These are phyloP conservation scores for Australoheros facetus DNA, from an alignment of 2,797 vertebrate species.

Conservation along the genomic window DNA sequence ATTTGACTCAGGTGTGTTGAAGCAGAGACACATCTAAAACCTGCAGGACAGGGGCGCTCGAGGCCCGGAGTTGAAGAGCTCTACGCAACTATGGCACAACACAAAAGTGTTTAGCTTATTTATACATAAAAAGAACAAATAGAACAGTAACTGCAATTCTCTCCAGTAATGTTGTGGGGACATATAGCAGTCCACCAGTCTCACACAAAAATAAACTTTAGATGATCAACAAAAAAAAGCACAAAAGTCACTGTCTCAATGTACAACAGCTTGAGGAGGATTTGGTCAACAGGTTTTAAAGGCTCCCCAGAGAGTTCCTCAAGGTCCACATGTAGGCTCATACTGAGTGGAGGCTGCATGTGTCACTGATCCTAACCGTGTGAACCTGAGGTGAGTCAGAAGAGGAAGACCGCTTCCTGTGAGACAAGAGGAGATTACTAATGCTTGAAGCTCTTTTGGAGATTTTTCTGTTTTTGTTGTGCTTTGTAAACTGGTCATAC, in stretches of 20 bases:
- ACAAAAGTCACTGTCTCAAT: not conserved
- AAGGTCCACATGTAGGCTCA: constrained; percentile 17
- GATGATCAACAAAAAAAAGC: no score
- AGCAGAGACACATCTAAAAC: no score
- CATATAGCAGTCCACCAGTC: not conserved
- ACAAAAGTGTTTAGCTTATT: not conserved
- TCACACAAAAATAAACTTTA: not conserved
- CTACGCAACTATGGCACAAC: not conserved
- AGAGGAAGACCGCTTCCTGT: not conserved
- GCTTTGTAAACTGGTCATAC: not conserved
- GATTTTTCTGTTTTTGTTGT: not conserved
- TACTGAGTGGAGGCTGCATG: not conserved
- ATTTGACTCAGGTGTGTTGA: no score
- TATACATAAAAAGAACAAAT: not conserved
- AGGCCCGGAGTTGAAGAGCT: no score
- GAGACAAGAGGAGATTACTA: not conserved
- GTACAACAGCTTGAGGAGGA: constrained; percentile 26
- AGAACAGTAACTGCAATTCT: not conserved
- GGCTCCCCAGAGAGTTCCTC: constrained; percentile 13
- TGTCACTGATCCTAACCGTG: constrained; percentile 18
- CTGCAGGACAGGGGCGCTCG: no score
- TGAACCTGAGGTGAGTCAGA: constrained; percentile 15
- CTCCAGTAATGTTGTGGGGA: not conserved
- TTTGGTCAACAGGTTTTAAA: constrained; percentile 22
- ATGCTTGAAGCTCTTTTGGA: not conserved